phyloP scores from a whole-genome alignment of 2,113 vertebrate species.

The Orthonyx spaldingii region DNA sequence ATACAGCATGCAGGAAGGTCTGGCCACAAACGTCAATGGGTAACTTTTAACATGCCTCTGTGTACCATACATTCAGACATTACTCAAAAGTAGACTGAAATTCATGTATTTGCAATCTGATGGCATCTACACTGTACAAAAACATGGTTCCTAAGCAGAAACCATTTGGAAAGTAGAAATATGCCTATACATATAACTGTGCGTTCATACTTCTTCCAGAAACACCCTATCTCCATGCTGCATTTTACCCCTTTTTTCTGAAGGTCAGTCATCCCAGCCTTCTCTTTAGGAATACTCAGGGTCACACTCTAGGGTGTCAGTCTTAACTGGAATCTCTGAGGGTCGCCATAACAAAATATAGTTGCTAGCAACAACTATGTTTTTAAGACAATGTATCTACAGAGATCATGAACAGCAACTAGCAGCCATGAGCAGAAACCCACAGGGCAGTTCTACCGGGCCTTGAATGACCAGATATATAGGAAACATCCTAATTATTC shows the following conservation, averaged over 20 bases:
- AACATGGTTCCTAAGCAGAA: not conserved
- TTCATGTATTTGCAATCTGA: not conserved
- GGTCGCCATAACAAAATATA: not conserved
- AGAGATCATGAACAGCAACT: not conserved
- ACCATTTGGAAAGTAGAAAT: not conserved
- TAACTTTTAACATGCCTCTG: not conserved
- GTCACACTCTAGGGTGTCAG: not conserved
- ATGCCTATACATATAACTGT: not conserved
- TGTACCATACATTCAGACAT: not conserved
- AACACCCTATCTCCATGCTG: accelerated
- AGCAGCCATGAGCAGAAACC: not conserved
- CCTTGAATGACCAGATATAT: not conserved
- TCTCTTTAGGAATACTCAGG: not conserved
- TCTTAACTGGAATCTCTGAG: not conserved
- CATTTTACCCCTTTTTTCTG: not conserved
- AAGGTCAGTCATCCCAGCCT: not conserved
- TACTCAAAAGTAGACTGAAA: not conserved
- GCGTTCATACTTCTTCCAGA: not conserved
- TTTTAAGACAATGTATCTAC: not conserved
- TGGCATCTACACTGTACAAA: not conserved
- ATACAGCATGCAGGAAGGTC: accelerated
- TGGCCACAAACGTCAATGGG: not conserved
- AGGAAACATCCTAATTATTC: not conserved
- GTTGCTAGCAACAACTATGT: not conserved
- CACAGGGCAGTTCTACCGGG: not conserved